Conservation (phyloP, 2,888 invertebrate genomes). For the Conchocele bisecta region DNA sequence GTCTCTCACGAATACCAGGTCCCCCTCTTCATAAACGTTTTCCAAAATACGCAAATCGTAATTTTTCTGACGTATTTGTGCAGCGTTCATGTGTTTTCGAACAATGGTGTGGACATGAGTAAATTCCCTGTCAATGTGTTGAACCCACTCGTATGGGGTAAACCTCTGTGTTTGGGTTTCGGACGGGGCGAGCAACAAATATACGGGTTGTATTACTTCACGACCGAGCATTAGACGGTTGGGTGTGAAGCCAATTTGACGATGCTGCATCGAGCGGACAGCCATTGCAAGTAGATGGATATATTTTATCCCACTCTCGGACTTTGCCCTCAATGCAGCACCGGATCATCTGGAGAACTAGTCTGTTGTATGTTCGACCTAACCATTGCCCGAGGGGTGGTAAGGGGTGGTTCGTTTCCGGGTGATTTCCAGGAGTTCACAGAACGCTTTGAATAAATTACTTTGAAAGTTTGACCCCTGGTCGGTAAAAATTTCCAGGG, state of each 20-base stretch:
- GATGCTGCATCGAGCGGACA: slow-evolving; percentile 4
- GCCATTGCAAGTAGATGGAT: neutral
- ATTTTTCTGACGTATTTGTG: neutral
- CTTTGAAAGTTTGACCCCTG: slow-evolving; percentile 35
- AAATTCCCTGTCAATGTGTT: neutral
- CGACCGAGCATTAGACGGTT: slow-evolving; percentile 13
- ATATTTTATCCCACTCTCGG: neutral
- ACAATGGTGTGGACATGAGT: neutral
- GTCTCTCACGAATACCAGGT: neutral
- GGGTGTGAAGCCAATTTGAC: no score
- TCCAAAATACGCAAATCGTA: neutral
- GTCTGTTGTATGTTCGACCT: slow-evolving; percentile 9
- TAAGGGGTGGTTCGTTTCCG: no score
- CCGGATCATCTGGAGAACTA: neutral
- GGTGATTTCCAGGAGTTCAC: slow-evolving; percentile 21
- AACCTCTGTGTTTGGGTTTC: neutral
- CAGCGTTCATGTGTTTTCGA: neutral
- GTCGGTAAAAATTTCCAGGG: slow-evolving; percentile 43
- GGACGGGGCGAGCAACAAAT: neutral
- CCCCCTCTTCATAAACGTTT: neutral
- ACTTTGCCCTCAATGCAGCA: neutral
- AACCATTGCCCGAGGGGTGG: no score
- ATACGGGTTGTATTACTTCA: neutral
- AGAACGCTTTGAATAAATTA: slow-evolving; percentile 20
- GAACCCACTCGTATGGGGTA: neutral